Evolutionary conservation across 2,113 vertebrate genomes (phyloP), one percentile per base, ranked within the genome.

Genomic region (Pelobates fuscus): DNA sequence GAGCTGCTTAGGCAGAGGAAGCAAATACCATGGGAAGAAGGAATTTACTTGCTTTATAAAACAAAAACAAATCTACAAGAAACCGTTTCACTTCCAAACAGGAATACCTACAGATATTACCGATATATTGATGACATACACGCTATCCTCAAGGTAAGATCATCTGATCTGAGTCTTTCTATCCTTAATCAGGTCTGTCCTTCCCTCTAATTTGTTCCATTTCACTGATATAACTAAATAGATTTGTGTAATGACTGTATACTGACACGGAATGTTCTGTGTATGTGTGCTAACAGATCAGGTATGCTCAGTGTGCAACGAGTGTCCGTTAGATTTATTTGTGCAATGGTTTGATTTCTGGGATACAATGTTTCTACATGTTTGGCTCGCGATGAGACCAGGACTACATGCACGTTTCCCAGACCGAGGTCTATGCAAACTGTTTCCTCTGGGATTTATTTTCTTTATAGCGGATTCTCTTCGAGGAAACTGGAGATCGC

Each of bases 1-100:
- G 86, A 92, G 90, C 89, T 90, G 88, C 88, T 88, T 81, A 88
- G 90, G 88, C 86, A 83, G 90, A 92, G 92, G 90, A 91, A 93
- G 93, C 89, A 86, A 83, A 86, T 86, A 81, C 87, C 86, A 89
- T 77, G 71, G 85, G 78, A 71, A 70, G 75, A 82, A 83, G 37
- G 83, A 74, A 82, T 82, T 74, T n/a, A 77, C 55, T 54, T 64
- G 11, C 74, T 78, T 73, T 15, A 11, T 67, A 30, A 58, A 37
- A n/a, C n/a, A n/a, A n/a, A n/a, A n/a, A n/a, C n/a, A n/a, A n/a
- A n/a, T n/a, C 64, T 57, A 24, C 46, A 20, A 75, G 69, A 82
- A 59, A 67, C 77, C 52, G 69, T 49, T 64, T 77, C 55, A 52
- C 27, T 59, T 75, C 63, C 32, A 75, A 52, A 46, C 25, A 65